These are phyloP conservation scores for Zaprionus capensis DNA, from an alignment of 1,140 invertebrate species.

Conservation along the genomic window DNA sequence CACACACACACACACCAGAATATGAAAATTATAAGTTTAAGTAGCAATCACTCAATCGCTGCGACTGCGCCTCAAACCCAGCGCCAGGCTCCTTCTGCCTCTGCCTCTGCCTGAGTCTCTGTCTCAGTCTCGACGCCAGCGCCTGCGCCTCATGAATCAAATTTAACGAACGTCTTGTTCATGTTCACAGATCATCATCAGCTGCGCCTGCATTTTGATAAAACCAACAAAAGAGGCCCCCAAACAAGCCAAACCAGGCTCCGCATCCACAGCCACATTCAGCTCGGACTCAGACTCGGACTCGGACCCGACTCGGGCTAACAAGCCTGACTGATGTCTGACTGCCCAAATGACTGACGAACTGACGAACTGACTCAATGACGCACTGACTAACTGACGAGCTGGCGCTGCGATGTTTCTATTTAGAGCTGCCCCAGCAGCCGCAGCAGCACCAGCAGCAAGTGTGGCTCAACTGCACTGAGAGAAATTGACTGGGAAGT, in stretches of 20 bases:
- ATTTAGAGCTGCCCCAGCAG: constrained; percentile 55
- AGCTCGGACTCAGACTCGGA: background rate
- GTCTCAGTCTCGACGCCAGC: constrained; percentile 29
- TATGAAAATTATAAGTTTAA: constrained; percentile 85
- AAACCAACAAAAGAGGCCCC: constrained; percentile 68
- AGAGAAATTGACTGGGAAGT: background rate
- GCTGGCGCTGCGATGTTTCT: constrained; percentile 69
- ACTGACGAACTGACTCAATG: constrained; percentile 33
- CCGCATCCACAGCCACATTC: constrained; percentile 10
- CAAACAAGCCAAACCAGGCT: constrained; percentile 31
- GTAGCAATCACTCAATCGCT: constrained; percentile 84
- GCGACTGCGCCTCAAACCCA: constrained; percentile 53
- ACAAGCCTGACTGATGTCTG: constrained; percentile 78
- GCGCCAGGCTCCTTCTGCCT: constrained; percentile 12
- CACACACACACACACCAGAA: constrained; percentile 69
- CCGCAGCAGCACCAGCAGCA: constrained; percentile 10
- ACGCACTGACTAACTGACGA: constrained; percentile 36
- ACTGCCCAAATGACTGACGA: constrained; percentile 55
- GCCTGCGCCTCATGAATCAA: constrained; percentile 80
- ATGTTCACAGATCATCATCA: constrained; percentile 83
- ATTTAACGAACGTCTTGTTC: constrained; percentile 84
- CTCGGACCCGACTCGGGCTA: constrained; percentile 36
- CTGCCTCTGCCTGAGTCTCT: constrained; percentile 16
- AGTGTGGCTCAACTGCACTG: constrained; percentile 21
- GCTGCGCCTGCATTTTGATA: constrained; percentile 82